Evolutionary conservation across 2,888 invertebrate genomes (phyloP).

Genomic region (Epinotia ramella): DNA sequence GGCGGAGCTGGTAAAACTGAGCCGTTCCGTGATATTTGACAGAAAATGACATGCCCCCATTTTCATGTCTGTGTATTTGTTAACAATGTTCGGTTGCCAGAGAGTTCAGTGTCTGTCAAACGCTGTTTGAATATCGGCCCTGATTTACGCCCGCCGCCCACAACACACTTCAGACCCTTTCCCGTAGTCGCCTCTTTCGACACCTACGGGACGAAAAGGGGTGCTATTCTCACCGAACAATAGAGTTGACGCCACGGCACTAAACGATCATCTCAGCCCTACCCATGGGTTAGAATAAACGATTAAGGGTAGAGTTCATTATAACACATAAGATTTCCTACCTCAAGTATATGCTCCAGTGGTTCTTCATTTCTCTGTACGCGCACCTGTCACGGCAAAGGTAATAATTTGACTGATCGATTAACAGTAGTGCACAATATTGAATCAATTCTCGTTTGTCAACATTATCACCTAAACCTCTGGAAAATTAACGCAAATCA

Average conservation of each 20-base stretch:
- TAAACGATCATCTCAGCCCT: neutral
- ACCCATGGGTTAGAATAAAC: neutral
- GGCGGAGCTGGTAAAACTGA: neutral
- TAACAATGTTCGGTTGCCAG: no score
- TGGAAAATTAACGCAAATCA: slow-evolving; percentile 31
- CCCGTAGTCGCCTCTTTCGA: no score
- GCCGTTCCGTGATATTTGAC: no score
- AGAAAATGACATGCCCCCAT: no score
- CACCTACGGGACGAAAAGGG: no score
- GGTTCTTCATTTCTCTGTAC: slow-evolving; percentile 18
- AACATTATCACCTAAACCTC: slow-evolving; percentile 14
- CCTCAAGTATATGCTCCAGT: slow-evolving; percentile 23
- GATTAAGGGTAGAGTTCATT: neutral
- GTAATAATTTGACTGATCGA: slow-evolving; percentile 29
- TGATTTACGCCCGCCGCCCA: no score
- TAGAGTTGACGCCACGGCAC: no score
- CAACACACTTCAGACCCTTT: no score
- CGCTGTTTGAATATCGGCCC: no score
- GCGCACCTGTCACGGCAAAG: slow-evolving; percentile 17
- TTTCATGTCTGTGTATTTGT: no score
- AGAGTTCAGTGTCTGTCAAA: no score
- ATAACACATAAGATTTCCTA: neutral
- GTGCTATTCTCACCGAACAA: no score
- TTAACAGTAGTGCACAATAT: slow-evolving; percentile 28
- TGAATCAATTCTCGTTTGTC: slow-evolving; percentile 23